Conservation (phyloP, 2,113 vertebrate genomes). For the Blennius ocellaris region DNA sequence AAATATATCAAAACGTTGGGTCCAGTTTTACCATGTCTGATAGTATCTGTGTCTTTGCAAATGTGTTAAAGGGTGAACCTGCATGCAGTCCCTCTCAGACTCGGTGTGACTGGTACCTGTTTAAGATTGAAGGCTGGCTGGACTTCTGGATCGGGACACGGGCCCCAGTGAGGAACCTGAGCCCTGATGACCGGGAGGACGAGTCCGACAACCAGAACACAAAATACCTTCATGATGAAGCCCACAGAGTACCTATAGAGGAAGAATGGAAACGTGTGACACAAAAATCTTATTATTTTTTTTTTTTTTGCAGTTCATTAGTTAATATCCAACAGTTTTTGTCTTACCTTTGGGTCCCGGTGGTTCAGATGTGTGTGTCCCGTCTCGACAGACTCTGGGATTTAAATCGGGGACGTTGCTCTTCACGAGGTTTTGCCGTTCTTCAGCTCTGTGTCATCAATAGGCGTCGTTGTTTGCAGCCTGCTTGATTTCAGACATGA, state of each 20-base stretch:
- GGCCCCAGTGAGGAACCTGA: constrained; percentile 88
- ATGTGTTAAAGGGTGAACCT: too few relatives aligned
- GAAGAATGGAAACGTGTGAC: too few relatives aligned
- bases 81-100: too few relatives aligned
- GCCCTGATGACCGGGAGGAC: constrained; percentile 69
- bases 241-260: too few relatives aligned
- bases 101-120: constrained; percentile 80
- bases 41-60: too few relatives aligned
- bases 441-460: constrained; percentile 56
- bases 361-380: constrained; percentile 22
- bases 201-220: constrained; percentile 50
- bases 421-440: constrained; percentile 36
- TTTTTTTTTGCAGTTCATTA: too few relatives aligned
- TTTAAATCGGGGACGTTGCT: constrained; percentile 54
- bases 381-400: constrained; percentile 25
- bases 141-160: constrained; percentile 86
- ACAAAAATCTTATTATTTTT: background rate
- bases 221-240: constrained; percentile 64
- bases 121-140: constrained; percentile 86
- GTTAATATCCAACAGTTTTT: background rate
- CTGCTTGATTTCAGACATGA: constrained; percentile 76
- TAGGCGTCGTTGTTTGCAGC: constrained; percentile 64
- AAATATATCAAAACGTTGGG: too few relatives aligned
- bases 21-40: too few relatives aligned
- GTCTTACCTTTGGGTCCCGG: constrained; percentile 52